Evolutionary conservation across 2,888 invertebrate genomes (phyloP), one percentile per base, ranked within the genome.

Genomic region (Tenodera sinensis): DNA sequence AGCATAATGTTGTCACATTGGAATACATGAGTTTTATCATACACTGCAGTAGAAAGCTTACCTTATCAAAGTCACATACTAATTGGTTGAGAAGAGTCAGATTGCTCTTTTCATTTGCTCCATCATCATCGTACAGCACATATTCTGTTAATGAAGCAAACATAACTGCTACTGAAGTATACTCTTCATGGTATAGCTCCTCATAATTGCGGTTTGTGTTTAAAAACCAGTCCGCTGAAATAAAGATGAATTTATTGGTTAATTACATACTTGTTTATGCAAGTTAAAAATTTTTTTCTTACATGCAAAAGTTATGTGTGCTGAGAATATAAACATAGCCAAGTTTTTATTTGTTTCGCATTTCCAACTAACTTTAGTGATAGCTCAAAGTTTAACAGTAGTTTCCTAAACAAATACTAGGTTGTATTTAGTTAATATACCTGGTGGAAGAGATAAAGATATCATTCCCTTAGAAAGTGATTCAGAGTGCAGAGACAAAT

Each of bases 101-200:
- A 91, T 96, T 95, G 90, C 95, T 95, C 91, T 95, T 94, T 83
- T 95, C 95, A 90, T 95, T 95, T 87, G 95, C 94, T 92, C 97
- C 97, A 88, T 96, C 95, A 91, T 95, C 95, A n/a, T 95, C 94
- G n/a, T 95, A 95, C n/a, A 95, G 92, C 91, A 96, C 96, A 93
- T 96, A 97, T 92, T 97, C 97, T 27, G 97, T 97, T 85, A 99
- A 95, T 0, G 98, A 97, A 0, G 99, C 99, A 93, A 99, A 99
- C 98, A 99, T 98, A 0, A 99, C 98, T 2, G 98, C 97, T 0
- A 98, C 98, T 91, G 96, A 96, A 89, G 96, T 96, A 92, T 99
- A 98, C 90, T 97, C 96, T 93, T 98, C 97, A 91, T 97, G 97
- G 93, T 98, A 98, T 6, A 98, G 94, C 91, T 97, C 97, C 89